Conservation (phyloP, 1,140 invertebrate species). For the Halesus radiatus region DNA sequence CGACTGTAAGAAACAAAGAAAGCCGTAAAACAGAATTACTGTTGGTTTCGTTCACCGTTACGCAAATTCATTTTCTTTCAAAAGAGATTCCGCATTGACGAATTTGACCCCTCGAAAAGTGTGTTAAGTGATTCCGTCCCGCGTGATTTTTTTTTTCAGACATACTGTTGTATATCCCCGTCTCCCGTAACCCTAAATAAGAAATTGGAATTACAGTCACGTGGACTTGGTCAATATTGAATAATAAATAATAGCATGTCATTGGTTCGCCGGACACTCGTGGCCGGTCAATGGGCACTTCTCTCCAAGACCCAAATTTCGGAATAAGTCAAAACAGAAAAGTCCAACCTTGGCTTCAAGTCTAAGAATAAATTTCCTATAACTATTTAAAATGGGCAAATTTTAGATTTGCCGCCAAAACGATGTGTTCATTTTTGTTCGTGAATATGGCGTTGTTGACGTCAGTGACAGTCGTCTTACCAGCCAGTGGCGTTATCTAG, state of each 20-base stretch:
- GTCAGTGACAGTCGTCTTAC: no score
- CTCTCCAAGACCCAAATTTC: not conserved
- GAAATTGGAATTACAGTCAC: slow-evolving; percentile 15
- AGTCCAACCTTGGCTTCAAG: no score
- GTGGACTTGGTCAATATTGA: slow-evolving; percentile 32
- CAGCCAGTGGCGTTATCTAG: no score
- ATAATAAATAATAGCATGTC: slow-evolving; percentile 24
- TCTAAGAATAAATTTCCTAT: no score
- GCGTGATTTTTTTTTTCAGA: slow-evolving; percentile 2
- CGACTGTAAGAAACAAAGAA: no score
- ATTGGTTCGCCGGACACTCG: not conserved
- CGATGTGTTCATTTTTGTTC: no score
- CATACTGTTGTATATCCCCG: slow-evolving; percentile 1
- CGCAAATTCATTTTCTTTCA: slow-evolving; percentile 5
- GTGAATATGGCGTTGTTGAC: no score
- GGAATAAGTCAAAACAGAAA: not conserved
- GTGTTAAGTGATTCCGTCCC: slow-evolving; percentile 26
- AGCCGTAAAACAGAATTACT: no score
- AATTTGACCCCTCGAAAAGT: slow-evolving; percentile 25
- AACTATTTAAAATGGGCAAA: no score
- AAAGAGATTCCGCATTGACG: not conserved
- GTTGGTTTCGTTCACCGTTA: not conserved
- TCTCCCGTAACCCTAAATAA: slow-evolving; percentile 9
- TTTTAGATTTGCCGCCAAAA: no score
- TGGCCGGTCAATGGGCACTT: not conserved